Evolutionary conservation across 2,797 vertebrate species (phyloP), one percentile per base, ranked within the genome.

Genomic region (Gambusia yucatana): DNA sequence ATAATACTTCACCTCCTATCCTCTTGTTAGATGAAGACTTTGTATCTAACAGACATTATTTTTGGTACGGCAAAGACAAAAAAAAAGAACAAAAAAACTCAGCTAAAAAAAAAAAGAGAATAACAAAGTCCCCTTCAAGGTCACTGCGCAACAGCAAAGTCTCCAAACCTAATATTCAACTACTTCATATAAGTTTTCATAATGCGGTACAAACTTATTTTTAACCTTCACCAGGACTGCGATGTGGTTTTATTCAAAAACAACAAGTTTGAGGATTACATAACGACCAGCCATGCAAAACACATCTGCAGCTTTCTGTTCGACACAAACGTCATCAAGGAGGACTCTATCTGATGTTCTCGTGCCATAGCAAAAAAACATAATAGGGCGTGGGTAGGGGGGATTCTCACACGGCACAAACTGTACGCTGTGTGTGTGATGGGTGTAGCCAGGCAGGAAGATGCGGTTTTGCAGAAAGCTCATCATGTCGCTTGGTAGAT

Each of bases 391-490:
- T n/a, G 25, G 52, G 52, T 5, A 39, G 36, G 25, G 88, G 76
- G 48, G 87, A 5, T 71, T 84, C 52, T 61, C 77, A 74, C 2
- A 0, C 30, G 2, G 74, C 11, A 91, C 87, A 82, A 75, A 78
- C 69, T 67, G 87, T 87, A 81, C 71, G 52, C 5, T 28, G 14
- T 30, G 6, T 17, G 47, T 46, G 39, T 22, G 44, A 11, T 83
- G 90, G 92, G 93, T 86, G 89, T 88, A 73, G 79, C 57, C 85
- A 83, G 80, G 72, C 91, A 92, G 92, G 94, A 94, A 88, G 81
- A 90, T 92, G 95, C 2, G 94, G 94, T 92, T 94, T 84, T 61
- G 61, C 28, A 52, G 76, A 73, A 76, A 85, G 84, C 16, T 85
- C 80, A 88, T 3, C 0, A 14, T 75, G 82, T 76, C 83, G 41